phyloP scores from a whole-genome alignment of 37 sponge, comb jelly and placozoan species.

The Dysidea cf. avara region DNA sequence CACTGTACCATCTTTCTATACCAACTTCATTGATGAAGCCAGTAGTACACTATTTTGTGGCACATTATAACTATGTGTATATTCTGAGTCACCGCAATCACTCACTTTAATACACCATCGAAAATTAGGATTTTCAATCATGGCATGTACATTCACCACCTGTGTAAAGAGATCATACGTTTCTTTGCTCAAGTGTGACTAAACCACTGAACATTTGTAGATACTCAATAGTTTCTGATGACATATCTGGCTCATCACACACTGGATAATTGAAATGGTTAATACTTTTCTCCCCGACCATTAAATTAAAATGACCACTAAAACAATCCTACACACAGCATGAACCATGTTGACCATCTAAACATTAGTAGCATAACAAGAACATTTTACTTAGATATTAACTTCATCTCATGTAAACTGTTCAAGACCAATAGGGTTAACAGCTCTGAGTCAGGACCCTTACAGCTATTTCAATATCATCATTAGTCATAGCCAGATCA shows the following conservation, averaged over 20 bases:
- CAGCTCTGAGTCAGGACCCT: too few species aligned
- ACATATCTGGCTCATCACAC: conserved; percentile 74
- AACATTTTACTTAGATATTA: too few species aligned
- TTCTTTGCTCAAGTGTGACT: too few species aligned
- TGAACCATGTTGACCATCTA: conserved; percentile 72
- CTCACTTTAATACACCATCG: conserved; percentile 86
- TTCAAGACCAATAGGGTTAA: too few species aligned
- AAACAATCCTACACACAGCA: conserved; percentile 75
- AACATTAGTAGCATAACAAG: background rate
- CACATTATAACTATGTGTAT: too few species aligned
- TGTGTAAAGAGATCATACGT: conserved; percentile 51
- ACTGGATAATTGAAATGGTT: conserved; percentile 75
- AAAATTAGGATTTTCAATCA: conserved; percentile 65
- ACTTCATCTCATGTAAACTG: too few species aligned
- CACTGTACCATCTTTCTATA: conserved; percentile 42
- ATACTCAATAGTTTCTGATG: conserved; percentile 36
- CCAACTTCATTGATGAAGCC: conserved; percentile 71
- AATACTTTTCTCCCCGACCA: conserved; percentile 62
- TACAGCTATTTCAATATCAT: conserved; percentile 51
- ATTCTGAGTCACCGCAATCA: too few species aligned
- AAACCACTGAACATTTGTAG: background rate
- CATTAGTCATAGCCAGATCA: conserved; percentile 31
- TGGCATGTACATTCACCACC: conserved; percentile 68
- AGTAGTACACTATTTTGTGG: conserved; percentile 41
- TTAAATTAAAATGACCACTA: conserved; percentile 34